Base-by-base conservation (phyloP, 2,797 vertebrate species). In the Pseudomugil gertrudae region DNA sequence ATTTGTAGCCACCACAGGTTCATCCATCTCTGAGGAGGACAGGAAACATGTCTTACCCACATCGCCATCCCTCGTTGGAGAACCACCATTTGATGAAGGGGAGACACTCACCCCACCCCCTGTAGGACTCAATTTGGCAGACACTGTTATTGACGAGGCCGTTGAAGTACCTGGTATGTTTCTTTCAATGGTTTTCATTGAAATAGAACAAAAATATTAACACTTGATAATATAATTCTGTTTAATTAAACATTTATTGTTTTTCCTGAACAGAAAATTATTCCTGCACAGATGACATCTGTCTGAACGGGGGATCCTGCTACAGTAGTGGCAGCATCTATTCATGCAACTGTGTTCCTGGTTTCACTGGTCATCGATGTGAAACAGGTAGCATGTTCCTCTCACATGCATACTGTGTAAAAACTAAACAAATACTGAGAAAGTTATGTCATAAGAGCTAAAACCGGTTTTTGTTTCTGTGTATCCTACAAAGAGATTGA, bases 281-380 rank as follows among this genome's bases (percentile, higher is more conserved):
- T 84, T 92, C 87, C 0, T 99, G 98, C 86, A 90, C 91, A 73
- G 93, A 88, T 5, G 93, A 94, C 74, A 88, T 95, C 7, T 99
- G 98, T 88, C 88, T 94, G 60, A 96, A 98, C 69, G 96, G 96
- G 73, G 98, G 97, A 26, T 94, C 95, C 63, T 99, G 98, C 84
- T 94, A 93, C 60, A 94, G 92, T 6, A 94, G 85, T 1, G 94
- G 95, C 5, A 91, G 85, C 13, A 85, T 92, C 76, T 92, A 90
- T 38, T 89, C 93, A 23, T 99, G 98, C 57, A 96, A 87, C 62
- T 99, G 98, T 79, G 85, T 95, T 77, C 96, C 96, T 23, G 98
- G 98, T 66, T 99, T 94, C 90, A 94, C 15, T 4, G 98, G 98
- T 3, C 94, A 95, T 62, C 94, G 58, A 24, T 99, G 98, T 93